Evolutionary conservation across 2,113 vertebrate species (phyloP), one percentile per base, ranked within the genome.

Genomic region (Mesembrinibis cayennensis): DNA sequence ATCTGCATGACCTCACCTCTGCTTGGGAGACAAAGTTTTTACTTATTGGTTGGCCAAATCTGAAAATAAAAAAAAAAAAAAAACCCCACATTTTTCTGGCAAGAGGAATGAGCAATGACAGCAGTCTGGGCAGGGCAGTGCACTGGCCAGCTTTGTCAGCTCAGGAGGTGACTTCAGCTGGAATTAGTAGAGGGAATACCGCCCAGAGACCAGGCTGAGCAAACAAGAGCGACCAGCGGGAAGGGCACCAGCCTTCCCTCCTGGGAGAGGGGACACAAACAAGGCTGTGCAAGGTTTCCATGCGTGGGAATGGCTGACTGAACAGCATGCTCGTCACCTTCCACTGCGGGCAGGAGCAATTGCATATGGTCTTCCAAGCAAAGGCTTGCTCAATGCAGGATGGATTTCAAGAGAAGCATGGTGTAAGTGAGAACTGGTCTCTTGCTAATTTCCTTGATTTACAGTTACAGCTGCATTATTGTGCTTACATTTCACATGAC

Each of bases 131-230:
- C 89, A 95, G 89, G 80, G 90, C 79, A 71, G 69, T 61, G 42
- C 61, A 20, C 69, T 94, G 89, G 82, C 53, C 82, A 96, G 95
- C 62, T 96, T 94, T 95, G 87, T 96, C 86, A 94, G 80, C 61
- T 95, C 91, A 92, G 95, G 96, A 96, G 95, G 83, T 95, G 96
- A 97, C 94, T 97, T 97, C 95, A 95, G 73, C 94, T 87, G 91
- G 95, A 96, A 94, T 96, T 95, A 96, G 90, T 83, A 91, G 66
- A 95, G 93, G 95, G 93, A 95, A 95, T 92, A 92, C 70, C 8
- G 3, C 81, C 45, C 83, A 87, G 62, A 82, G 91, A 85, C 36
- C 38, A 52, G 25, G 81, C 77, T 87, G 73, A 94, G 89, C 91
- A 96, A 97, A 96, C 87, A 96, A 82, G 70, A 71, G 26, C 0